Base-by-base conservation (phyloP, 2,797 vertebrate species). In the Hemitrygon akajei region DNA sequence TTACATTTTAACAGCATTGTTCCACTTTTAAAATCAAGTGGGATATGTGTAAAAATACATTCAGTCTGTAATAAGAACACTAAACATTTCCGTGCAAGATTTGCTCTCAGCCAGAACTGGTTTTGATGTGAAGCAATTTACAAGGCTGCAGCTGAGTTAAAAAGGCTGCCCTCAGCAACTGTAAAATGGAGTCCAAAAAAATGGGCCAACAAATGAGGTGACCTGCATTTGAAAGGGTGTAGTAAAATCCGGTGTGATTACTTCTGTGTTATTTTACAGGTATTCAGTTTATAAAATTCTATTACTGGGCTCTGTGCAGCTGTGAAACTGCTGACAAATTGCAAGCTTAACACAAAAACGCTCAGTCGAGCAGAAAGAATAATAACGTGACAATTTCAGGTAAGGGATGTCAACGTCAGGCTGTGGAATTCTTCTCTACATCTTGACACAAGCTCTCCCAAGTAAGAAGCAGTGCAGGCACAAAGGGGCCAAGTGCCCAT, bases 351-450 rank as follows among this genome's bases (percentile, higher is more conserved):
- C 58, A 20, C 58, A 87, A 86, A 86, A 60, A 30, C 58, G 25
- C 14, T 86, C 56, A 86, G 30, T 1, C 11, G 14, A 86, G 25
- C 56, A n/a, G 56, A 86, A 63, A 63, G 56, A 86, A 63, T 63
- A 63, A 87, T 18, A 87, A n/a, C 58, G 7, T 30, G 25, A 60
- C 27, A 27, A 14, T 58, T 81, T 30, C 82, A 60, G 58, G 84
- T 87, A 87, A 87, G 84, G 84, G 84, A 34, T 18, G 58, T n/a
- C 84, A 87, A 34, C 34, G 84, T 87, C 60, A n/a, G 58, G 30
- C 58, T 14, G 63, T n/a, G n/a, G 58, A 63, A 63, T 14, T 63
- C 18, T n/a, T 34, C 58, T n/a, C 58, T 5, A n/a, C 30, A 63
- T n/a, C 27, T 34, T 63, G 16, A n/a, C 58, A 6, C 14, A 34